phyloP scores from a whole-genome alignment of 2,888 invertebrate species.

The Epinotia ramella region DNA sequence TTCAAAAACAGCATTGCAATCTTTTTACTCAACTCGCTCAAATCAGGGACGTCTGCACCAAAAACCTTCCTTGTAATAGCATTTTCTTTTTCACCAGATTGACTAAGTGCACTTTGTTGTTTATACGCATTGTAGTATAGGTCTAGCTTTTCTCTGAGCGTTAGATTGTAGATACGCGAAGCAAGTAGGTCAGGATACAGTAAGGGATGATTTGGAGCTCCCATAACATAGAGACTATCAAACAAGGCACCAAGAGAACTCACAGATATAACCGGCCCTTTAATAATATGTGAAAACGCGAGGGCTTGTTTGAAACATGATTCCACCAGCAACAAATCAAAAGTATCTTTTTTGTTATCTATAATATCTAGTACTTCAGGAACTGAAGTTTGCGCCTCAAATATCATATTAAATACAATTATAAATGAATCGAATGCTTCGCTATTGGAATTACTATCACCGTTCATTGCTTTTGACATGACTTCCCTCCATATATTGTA shows the following conservation, averaged over 20 bases:
- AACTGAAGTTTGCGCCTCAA: conserved; percentile 46
- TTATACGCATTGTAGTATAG: conserved; percentile 68
- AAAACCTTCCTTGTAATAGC: conserved; percentile 50
- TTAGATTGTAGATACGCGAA: conserved; percentile 45
- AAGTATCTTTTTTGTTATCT: conserved; percentile 41
- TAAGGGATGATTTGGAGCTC: conserved; percentile 52
- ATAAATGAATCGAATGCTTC: background rate
- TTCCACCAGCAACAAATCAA: conserved; percentile 52
- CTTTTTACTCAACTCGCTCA: conserved; percentile 54
- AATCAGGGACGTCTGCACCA: conserved; percentile 53
- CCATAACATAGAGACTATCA: conserved; percentile 45
- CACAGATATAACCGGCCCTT: conserved; percentile 50
- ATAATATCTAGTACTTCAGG: conserved; percentile 45
- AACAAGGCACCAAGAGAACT: conserved; percentile 49
- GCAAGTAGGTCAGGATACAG: conserved; percentile 43
- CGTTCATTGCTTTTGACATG: conserved; percentile 36
- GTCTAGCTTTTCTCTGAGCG: conserved; percentile 56
- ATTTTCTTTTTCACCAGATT: conserved; percentile 51
- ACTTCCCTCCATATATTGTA: conserved; percentile 34
- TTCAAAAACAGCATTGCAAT: conserved; percentile 73
- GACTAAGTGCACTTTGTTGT: conserved; percentile 59
- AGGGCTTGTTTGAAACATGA: conserved; percentile 46
- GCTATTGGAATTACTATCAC: background rate
- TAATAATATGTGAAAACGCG: conserved; percentile 48
- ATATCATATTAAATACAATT: conserved; percentile 18